These are phyloP conservation scores for Lithobates pipiens DNA, from an alignment of 2,797 vertebrate genomes.

Conservation along the genomic window DNA sequence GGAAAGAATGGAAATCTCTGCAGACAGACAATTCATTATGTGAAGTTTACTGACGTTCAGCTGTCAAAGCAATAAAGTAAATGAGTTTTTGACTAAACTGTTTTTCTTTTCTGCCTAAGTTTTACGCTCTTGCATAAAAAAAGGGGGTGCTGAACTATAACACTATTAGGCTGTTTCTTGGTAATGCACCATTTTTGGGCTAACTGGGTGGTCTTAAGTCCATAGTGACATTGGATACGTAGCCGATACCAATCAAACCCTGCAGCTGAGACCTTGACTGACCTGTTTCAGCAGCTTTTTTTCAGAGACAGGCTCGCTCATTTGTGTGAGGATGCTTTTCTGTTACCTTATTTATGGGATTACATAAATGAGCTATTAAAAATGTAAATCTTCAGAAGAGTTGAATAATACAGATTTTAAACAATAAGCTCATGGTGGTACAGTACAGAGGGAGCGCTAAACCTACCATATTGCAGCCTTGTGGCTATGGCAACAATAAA, in stretches of 20 bases:
- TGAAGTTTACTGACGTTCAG: conserved; percentile 79
- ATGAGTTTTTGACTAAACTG: conserved; percentile 77
- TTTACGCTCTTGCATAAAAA: conserved; percentile 77
- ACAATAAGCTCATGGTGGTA: conserved; percentile 81
- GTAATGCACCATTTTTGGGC: conserved; percentile 80
- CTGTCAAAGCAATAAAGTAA: conserved; percentile 83
- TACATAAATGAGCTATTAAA: conserved; percentile 90
- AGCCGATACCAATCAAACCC: conserved; percentile 82
- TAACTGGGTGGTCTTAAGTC: conserved; percentile 88
- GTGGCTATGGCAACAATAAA: conserved; percentile 79
- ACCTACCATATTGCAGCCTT: conserved; percentile 68
- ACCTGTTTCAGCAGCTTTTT: conserved; percentile 80
- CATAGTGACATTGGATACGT: conserved; percentile 80
- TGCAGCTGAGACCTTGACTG: conserved; percentile 84
- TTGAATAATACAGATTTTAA: conserved; percentile 83
- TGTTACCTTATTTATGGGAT: conserved; percentile 87
- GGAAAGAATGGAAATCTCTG: conserved; percentile 75
- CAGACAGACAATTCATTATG: conserved; percentile 72
- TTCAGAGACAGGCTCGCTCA: conserved; percentile 78
- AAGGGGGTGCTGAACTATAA: conserved; percentile 78
- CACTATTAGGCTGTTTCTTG: conserved; percentile 75
- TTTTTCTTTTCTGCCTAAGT: conserved; percentile 74
- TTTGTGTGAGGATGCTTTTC: conserved; percentile 84
- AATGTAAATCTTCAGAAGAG: conserved; percentile 88
- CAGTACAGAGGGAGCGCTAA: conserved; percentile 75